Evolutionary conservation across 2,888 invertebrate genomes (phyloP).

Genomic region (Entomobrya multifasciata): DNA sequence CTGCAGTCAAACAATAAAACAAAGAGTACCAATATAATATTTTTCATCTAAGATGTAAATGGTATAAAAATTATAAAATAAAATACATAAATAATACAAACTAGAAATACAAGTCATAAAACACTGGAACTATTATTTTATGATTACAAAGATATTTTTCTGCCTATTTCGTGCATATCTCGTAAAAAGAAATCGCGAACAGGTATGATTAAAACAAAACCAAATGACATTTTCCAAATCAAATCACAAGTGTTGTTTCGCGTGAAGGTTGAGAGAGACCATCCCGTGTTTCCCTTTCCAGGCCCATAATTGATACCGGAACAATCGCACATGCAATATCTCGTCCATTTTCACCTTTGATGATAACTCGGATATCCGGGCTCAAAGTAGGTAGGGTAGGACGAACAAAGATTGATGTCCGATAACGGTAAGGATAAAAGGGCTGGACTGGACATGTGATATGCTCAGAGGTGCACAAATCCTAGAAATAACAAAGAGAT

Average conservation of each 20-base stretch:
- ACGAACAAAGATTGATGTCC: constrained; percentile 58
- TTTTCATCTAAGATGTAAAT: too few species aligned
- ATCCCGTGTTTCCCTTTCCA: constrained; percentile 12
- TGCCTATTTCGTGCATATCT: too few species aligned
- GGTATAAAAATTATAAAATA: too few species aligned
- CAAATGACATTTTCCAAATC: too few species aligned
- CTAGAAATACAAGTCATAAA: too few species aligned
- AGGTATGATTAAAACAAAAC: too few species aligned
- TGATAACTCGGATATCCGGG: constrained; percentile 65
- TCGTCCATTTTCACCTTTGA: constrained; percentile 50
- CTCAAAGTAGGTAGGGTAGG: constrained; percentile 47
- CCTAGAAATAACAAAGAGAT: constrained; percentile 49
- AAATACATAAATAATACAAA: too few species aligned
- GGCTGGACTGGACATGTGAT: constrained; percentile 69
- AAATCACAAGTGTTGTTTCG: neutral
- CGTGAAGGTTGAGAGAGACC: neutral
- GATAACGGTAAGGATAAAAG: constrained; percentile 55
- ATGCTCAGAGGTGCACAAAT: constrained; percentile 65
- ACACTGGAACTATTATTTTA: too few species aligned
- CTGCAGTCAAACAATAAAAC: too few species aligned
- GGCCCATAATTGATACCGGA: constrained; percentile 69
- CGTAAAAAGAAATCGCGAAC: too few species aligned
- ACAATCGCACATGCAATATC: constrained; percentile 73
- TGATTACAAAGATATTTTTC: too few species aligned
- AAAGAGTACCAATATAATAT: too few species aligned